A percentile compares a stretch with the other conserved stretches of the same genome.
phyloP scores from a whole-genome alignment of 2,888 invertebrate species.

The Brassicogethes aeneus region DNA sequence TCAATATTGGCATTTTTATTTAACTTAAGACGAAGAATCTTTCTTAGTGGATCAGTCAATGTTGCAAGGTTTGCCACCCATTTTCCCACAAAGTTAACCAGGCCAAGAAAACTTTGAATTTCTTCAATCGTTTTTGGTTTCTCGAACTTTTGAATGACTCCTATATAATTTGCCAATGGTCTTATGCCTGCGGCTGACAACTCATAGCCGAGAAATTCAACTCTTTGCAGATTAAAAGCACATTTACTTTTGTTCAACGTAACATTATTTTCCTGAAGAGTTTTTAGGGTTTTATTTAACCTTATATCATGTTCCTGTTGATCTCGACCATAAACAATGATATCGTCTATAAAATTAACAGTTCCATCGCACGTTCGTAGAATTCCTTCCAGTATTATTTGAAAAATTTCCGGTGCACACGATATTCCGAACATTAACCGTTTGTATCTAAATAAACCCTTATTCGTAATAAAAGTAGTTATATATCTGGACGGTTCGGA shows the following conservation, averaged over 20 bases:
- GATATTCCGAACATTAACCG: conserved; percentile 25
- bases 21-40: conserved; percentile 7
- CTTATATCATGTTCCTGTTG: conserved; percentile 24
- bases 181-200: too few species aligned
- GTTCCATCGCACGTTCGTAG: conserved; percentile 29
- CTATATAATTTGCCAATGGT: too few species aligned
- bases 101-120: too few species aligned
- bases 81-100: conserved; percentile 8
- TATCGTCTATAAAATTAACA: too few species aligned
- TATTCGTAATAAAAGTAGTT: conserved; percentile 24
- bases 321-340: conserved; percentile 27
- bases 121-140: too few species aligned
- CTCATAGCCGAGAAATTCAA: too few species aligned
- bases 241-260: conserved; percentile 26
- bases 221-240: conserved; percentile 13
- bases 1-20: conserved; percentile 8
- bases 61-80: conserved; percentile 11
- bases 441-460: conserved; percentile 32
- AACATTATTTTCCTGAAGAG: conserved; percentile 15
- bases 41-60: conserved; percentile 10
- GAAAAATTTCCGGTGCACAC: conserved; percentile 30
- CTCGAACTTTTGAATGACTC: too few species aligned
- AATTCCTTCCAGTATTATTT: conserved; percentile 33
- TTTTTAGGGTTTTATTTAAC: conserved; percentile 13
- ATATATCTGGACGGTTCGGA: conserved; percentile 23